Percentiles rank a stretch among this genome's conserved stretches.
Conservation (phyloP, 2,797 vertebrate species). For the Ceryle rudis region DNA sequence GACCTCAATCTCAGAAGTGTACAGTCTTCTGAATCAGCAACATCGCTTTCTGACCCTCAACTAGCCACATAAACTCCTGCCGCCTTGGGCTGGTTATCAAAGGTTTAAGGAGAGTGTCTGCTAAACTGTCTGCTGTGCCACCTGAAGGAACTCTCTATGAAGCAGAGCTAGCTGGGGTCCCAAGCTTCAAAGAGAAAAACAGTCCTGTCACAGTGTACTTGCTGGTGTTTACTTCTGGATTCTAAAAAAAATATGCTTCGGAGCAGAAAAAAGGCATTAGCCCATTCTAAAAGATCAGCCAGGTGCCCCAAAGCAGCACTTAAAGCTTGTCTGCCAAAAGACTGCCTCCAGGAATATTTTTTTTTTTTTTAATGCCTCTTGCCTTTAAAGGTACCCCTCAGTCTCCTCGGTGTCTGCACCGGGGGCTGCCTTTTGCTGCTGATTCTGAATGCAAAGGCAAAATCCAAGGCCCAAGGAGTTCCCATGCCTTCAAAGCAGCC, state of each 20-base stretch:
- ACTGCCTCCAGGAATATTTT: not conserved
- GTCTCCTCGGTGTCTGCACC: accelerated
- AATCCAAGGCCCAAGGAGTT: not conserved
- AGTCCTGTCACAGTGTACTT: not conserved
- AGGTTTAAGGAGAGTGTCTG: not conserved
- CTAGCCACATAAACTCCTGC: not conserved
- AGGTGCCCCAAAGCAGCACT: not conserved
- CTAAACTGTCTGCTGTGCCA: not conserved
- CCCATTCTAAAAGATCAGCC: not conserved
- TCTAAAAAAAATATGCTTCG: not conserved
- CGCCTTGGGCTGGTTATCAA: not conserved
- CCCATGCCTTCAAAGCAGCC: not conserved
- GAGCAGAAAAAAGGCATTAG: not conserved
- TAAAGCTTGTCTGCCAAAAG: not conserved
- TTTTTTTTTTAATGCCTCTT: not conserved
- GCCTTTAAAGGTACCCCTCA: not conserved
- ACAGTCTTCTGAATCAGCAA: not conserved
- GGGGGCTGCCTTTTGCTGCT: not conserved
- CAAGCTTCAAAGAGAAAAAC: not conserved
- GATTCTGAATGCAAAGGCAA: not conserved
- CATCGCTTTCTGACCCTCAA: not conserved
- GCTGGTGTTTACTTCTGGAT: not conserved
- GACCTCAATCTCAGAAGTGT: not conserved
- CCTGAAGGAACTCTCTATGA: not conserved
- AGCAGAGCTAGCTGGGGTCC: not conserved